Evolutionary conservation across 2,113 vertebrate genomes (phyloP).

Genomic region (Seriola rivoliana): DNA sequence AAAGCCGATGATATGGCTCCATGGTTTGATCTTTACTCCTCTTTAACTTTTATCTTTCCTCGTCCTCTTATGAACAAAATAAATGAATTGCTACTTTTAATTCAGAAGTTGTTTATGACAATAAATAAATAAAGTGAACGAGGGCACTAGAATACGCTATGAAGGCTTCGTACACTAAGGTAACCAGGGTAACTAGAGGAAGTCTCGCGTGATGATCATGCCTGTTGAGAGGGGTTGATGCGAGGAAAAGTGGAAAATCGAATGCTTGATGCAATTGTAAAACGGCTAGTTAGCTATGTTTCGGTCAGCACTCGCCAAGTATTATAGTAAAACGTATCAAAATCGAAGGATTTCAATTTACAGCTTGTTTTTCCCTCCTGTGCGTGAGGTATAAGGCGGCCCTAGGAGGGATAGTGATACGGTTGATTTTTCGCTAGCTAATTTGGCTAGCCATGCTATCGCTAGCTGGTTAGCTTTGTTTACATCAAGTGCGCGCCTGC

Average conservation of each 20-base stretch:
- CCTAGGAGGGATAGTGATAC: conserved; percentile 34
- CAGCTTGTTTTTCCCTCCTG: conserved; percentile 27
- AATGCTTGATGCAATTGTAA: conserved; percentile 74
- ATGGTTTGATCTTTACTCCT: no score
- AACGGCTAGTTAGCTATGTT: conserved; percentile 69
- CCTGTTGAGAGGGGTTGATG: conserved; percentile 56
- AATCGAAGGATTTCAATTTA: conserved; percentile 17
- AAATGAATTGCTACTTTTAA: not conserved
- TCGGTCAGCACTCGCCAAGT: conserved; percentile 21
- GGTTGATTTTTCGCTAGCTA: conserved; percentile 61
- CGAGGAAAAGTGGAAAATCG: conserved; percentile 79
- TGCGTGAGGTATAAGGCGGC: conserved; percentile 32
- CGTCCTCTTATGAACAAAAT: no score
- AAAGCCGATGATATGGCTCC: no score
- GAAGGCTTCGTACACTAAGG: conserved; percentile 30
- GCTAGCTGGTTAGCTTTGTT: conserved; percentile 81
- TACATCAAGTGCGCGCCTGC: conserved; percentile 80
- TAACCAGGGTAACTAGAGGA: conserved; percentile 75
- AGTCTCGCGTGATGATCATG: conserved; percentile 75
- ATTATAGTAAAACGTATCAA: conserved; percentile 23
- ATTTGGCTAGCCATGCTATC: conserved; percentile 65
- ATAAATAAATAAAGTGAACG: not conserved
- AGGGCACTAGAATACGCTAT: not conserved
- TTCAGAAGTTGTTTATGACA: not conserved
- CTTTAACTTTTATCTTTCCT: no score